phyloP scores from a whole-genome alignment of 2,113 vertebrate species.

The Callipepla squamata region DNA sequence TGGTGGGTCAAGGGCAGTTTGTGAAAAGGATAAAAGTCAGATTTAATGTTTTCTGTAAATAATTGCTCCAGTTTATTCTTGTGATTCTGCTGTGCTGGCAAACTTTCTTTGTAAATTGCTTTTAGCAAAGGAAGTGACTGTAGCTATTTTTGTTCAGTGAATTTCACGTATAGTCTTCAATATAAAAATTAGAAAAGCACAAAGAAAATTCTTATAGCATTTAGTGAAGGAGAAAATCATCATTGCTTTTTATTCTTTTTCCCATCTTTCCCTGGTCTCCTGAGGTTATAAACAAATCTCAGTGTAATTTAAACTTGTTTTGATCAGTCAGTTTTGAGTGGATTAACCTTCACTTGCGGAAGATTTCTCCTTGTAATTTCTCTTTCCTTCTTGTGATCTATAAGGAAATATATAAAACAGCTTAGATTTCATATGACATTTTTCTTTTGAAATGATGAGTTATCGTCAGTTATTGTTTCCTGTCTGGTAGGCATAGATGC shows the following conservation, averaged over 20 bases:
- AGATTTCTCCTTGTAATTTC: neutral
- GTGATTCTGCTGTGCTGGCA: neutral
- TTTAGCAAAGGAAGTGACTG: neutral
- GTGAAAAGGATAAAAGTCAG: neutral
- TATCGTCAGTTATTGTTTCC: neutral
- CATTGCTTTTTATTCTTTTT: neutral
- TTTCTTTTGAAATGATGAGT: neutral
- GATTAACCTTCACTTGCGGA: neutral
- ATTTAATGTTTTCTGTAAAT: neutral
- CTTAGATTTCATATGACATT: neutral
- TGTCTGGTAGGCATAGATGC: neutral
- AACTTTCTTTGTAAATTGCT: neutral
- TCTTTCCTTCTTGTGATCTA: neutral
- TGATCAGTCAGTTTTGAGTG: neutral
- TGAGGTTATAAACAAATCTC: neutral
- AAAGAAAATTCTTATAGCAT: neutral
- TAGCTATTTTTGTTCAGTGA: neutral
- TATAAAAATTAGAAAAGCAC: neutral
- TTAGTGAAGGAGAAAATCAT: neutral
- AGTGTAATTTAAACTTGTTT: constrained; percentile 20
- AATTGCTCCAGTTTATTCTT: neutral
- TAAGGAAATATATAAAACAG: neutral
- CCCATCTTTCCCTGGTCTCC: neutral
- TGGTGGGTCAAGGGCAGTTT: neutral
- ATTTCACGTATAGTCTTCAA: neutral